phyloP scores from a whole-genome alignment of 1,140 invertebrate genomes.

The Monochamus saltuarius region DNA sequence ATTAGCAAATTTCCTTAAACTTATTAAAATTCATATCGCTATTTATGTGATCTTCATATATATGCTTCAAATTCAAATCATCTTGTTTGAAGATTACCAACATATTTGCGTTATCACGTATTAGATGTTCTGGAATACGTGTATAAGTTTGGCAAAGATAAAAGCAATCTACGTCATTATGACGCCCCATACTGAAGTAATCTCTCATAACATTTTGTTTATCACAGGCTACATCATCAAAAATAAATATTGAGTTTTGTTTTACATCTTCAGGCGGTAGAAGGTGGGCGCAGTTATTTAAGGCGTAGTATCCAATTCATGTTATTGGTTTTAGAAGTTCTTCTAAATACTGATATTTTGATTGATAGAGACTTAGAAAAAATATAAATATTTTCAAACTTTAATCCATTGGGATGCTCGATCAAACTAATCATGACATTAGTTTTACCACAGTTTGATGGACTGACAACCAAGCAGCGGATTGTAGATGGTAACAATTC shows the following conservation, averaged over 20 bases:
- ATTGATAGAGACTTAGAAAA: conserved; percentile 48
- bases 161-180: conserved; percentile 34
- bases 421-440: conserved; percentile 39
- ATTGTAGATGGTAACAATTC: conserved; percentile 30
- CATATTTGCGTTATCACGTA: conserved; percentile 1
- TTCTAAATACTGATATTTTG: conserved; percentile 44
- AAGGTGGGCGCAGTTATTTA: conserved; percentile 39
- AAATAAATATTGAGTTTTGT: conserved; percentile 46
- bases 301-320: conserved; percentile 37
- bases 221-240: conserved; percentile 46
- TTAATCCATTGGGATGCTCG: conserved; percentile 40
- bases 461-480: conserved; percentile 33
- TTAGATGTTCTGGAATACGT: conserved; percentile 50
- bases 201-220: conserved; percentile 40
- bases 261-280: conserved; percentile 31
- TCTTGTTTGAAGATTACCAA: no score
- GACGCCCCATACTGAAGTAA: conserved; percentile 46
- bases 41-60: conserved; percentile 48
- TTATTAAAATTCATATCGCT: conserved; percentile 46
- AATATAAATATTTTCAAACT: conserved; percentile 49
- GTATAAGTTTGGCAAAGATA: conserved; percentile 49
- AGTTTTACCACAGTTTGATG: conserved; percentile 39
- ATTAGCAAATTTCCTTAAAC: conserved; percentile 42
- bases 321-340: conserved; percentile 32
- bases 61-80: conserved; percentile 45